Evolutionary conservation across 2,888 invertebrate genomes (phyloP), one percentile per base, ranked within the genome.

Genomic region (Ariolimax columbianus): DNA sequence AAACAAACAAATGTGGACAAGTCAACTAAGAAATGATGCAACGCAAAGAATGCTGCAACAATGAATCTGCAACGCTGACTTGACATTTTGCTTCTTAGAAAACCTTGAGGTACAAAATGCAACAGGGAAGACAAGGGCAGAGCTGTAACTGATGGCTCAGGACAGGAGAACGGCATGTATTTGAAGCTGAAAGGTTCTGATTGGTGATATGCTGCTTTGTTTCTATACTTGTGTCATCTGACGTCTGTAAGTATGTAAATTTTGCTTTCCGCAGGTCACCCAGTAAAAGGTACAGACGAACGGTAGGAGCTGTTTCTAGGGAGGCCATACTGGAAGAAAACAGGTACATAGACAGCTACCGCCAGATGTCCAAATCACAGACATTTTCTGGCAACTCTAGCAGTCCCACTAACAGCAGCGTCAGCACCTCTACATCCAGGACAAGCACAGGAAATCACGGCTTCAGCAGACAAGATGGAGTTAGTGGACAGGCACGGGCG

Each of bases 251-350:
- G n/a, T n/a, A 47, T 47, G 55, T n/a, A 63, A 63, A 63, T 26
- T 63, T 63, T 26, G 72, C 4, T 26, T 4, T 55, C 26, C 7
- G 14, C 92, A 95, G 98, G 93, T 97, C 97, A 78, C 97, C 97
- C 47, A 97, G 96, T 94, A 96, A 96, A 95, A 95, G 96, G 87
- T 94, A 96, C 88, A 92, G 95, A 38, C 93, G 94, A 86, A 94
- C 95, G 23, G 94, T 95, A 33, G 94, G 95, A 51, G 93, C 93
- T 33, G 90, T 95, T 92, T 92, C 93, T 40, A 89, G 93, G 55
- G 91, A 92, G 86, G 92, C 92, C 83, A 93, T 93, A 88, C 90
- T 92, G 88, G 93, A 93, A 85, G 94, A 94, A 87, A 89, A 89
- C 83, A 90, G 91, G 82, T 90, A 91, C 83, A 91, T 92, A 72